Percentiles rank a stretch among this genome's conserved stretches.
Conservation (phyloP, 2,113 vertebrate species). For the Gavialis gangeticus region DNA sequence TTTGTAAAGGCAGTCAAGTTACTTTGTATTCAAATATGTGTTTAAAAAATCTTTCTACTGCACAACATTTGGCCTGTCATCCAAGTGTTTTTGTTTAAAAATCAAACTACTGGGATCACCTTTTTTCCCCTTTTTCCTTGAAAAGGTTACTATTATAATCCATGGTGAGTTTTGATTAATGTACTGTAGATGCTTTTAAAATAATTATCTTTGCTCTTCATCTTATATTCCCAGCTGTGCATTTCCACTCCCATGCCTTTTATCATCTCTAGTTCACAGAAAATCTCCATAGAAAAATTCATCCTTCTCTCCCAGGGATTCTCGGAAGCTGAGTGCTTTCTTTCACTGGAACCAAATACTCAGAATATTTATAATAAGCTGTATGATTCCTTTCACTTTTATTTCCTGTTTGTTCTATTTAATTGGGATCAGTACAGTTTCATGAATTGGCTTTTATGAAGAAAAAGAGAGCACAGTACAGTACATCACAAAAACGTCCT, state of each 20-base stretch:
- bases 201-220: neutral
- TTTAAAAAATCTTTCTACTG: neutral
- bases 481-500: neutral
- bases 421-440: neutral
- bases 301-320: neutral
- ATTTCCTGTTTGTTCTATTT: slow-evolving; percentile 24
- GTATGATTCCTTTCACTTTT: neutral
- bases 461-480: neutral
- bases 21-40: neutral
- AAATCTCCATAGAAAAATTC: neutral
- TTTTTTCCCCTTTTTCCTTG: neutral
- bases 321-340: neutral
- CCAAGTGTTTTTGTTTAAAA: neutral
- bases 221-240: neutral
- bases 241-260: neutral
- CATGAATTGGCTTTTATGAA: slow-evolving; percentile 16
- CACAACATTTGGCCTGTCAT: neutral
- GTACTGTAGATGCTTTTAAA: neutral
- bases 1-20: neutral
- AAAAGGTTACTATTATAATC: neutral
- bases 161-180: neutral
- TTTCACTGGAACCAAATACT: neutral
- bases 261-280: neutral
- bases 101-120: neutral
- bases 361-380: slow-evolving; percentile 13